A percentile compares a stretch with the other conserved stretches of the same genome.
These are phyloP conservation scores for Cancer borealis DNA, from an alignment of 2,888 invertebrate species.

Conservation along the genomic window DNA sequence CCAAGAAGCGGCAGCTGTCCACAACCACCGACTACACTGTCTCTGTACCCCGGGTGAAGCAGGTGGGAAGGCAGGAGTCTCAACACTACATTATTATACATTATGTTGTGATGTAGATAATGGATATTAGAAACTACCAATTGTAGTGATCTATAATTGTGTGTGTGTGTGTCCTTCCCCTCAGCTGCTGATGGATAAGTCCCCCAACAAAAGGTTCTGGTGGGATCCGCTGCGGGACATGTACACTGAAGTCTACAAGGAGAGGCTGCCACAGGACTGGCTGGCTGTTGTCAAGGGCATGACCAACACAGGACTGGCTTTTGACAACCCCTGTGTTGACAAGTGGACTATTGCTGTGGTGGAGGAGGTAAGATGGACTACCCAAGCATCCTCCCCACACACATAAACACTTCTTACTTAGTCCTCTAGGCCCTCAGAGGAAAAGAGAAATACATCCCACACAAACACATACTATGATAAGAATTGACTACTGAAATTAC, in stretches of 20 bases:
- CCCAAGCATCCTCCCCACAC: no score
- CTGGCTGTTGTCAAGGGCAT: not conserved
- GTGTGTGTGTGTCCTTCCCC: not conserved
- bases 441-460: no score
- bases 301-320: not conserved
- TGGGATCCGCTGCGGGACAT: constrained; percentile 39
- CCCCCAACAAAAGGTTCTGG: constrained; percentile 18
- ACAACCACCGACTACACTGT: not conserved
- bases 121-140: not conserved
- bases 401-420: no score
- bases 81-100: no score
- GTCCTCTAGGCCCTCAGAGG: no score
- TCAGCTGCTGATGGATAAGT: not conserved
- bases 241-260: constrained; percentile 44
- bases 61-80: not conserved
- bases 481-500: no score
- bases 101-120: not conserved
- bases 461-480: no score
- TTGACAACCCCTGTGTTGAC: constrained; percentile 39
- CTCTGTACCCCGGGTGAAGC: not conserved
- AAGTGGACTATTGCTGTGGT: constrained; percentile 33
- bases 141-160: not conserved
- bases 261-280: constrained; percentile 49
- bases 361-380: not conserved
- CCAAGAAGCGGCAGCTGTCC: not conserved